Percentiles rank a stretch among this genome's conserved stretches.
Conservation (phyloP, 2,113 vertebrate species). For the Barnardius zonarius region DNA sequence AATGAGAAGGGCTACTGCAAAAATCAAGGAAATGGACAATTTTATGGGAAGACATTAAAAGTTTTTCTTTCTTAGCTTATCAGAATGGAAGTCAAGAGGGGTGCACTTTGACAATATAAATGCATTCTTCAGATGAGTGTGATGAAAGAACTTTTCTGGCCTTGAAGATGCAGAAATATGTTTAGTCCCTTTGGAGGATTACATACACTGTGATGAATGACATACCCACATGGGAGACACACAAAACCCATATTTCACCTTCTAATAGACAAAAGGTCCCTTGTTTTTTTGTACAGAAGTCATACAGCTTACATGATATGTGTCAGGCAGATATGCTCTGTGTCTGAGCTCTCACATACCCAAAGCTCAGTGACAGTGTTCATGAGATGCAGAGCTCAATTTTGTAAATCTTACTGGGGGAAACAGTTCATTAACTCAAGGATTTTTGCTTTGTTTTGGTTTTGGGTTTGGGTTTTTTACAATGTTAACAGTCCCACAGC, state of each 20-base stretch:
- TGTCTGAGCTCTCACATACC: rapidly evolving
- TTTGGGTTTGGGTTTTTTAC: not conserved
- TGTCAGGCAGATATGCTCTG: not conserved
- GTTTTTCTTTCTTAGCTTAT: not conserved
- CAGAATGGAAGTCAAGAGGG: not conserved
- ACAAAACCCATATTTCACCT: not conserved
- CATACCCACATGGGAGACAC: not conserved
- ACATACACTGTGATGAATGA: not conserved
- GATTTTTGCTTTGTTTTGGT: not conserved
- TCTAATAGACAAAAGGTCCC: not conserved
- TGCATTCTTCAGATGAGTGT: not conserved
- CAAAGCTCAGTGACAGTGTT: not conserved
- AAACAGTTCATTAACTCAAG: not conserved
- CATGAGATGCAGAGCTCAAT: not conserved
- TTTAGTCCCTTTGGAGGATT: not conserved
- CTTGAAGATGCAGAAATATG: not conserved
- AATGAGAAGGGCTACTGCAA: not conserved
- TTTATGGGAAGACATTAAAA: not conserved
- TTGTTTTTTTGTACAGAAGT: not conserved
- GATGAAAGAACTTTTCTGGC: not conserved
- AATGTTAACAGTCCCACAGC: not conserved
- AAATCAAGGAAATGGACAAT: not conserved
- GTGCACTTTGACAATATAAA: not conserved
- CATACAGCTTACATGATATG: not conserved
- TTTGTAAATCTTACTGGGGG: not conserved